phyloP scores from a whole-genome alignment of 2,797 vertebrate genomes.

The Leptatherina wallacei region DNA sequence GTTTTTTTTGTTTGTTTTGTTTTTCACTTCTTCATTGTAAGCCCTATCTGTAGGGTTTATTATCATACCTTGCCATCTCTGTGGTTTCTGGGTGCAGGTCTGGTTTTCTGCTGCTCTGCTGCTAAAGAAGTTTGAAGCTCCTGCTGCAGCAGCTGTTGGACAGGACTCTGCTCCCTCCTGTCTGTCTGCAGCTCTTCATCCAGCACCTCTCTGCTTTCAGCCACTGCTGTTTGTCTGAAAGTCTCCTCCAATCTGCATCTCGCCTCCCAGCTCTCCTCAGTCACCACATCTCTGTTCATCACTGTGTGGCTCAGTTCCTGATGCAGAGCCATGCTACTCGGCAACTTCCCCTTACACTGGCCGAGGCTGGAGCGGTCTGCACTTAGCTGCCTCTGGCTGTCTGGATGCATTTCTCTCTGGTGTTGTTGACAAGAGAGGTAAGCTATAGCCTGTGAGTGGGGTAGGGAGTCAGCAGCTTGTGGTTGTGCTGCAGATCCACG shows the following conservation, averaged over 20 bases:
- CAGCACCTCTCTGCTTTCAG: constrained; percentile 48
- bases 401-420: constrained; percentile 80
- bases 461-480: constrained; percentile 43
- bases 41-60: not conserved
- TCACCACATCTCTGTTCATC: constrained; percentile 50
- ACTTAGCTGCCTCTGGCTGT: constrained; percentile 79
- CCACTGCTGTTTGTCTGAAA: constrained; percentile 25
- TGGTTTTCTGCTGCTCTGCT: constrained; percentile 57
- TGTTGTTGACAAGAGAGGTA: constrained; percentile 66
- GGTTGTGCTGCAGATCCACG: constrained; percentile 43
- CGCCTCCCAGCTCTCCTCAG: constrained; percentile 58
- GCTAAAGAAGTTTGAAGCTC: constrained; percentile 28
- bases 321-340: constrained; percentile 61
- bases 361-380: constrained; percentile 71
- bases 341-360: constrained; percentile 54
- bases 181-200: constrained; percentile 46
- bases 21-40: not conserved
- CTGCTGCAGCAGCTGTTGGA: constrained; percentile 41
- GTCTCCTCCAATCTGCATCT: constrained; percentile 46
- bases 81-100: constrained; percentile 47
- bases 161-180: constrained; percentile 45
- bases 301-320: constrained; percentile 49
- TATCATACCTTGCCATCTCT: constrained; percentile 74
- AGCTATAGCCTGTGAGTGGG: constrained; percentile 62
- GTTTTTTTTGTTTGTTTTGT: not conserved